phyloP scores from a whole-genome alignment of 2,888 invertebrate genomes.

The Listrodromus nycthemerus region DNA sequence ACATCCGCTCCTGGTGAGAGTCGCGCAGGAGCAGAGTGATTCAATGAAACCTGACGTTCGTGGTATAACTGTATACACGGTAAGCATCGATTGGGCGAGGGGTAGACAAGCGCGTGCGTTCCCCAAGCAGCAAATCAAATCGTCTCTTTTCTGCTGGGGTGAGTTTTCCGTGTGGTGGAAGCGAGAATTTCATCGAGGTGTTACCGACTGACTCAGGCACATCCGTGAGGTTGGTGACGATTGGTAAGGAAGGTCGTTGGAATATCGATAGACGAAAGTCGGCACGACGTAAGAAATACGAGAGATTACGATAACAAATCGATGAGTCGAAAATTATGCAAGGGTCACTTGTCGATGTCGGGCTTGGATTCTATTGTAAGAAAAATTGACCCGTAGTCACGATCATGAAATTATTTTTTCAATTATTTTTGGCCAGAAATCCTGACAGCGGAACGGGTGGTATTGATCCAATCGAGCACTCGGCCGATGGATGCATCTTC shows the following conservation, averaged over 20 bases:
- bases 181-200: constrained; percentile 13
- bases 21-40: constrained; percentile 62
- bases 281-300: not conserved
- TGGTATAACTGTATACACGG: constrained; percentile 51
- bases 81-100: constrained; percentile 65
- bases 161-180: constrained; percentile 22
- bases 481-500: not conserved
- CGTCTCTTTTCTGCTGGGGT: constrained; percentile 17
- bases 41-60: constrained; percentile 41
- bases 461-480: not conserved
- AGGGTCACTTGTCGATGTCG: not conserved
- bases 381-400: not conserved
- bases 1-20: constrained; percentile 57
- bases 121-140: constrained; percentile 10
- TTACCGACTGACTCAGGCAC: constrained; percentile 66
- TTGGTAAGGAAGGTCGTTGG: constrained; percentile 21
- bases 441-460: not conserved
- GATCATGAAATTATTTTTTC: not conserved
- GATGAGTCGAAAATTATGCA: not conserved
- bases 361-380: not conserved
- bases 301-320: constrained; percentile 12
- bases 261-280: constrained; percentile 15
- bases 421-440: not conserved
- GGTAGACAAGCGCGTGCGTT: constrained; percentile 66
- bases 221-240: not conserved